These are phyloP conservation scores for Notocelia uddmanniana DNA, from an alignment of 2,888 invertebrate genomes.

Conservation along the genomic window DNA sequence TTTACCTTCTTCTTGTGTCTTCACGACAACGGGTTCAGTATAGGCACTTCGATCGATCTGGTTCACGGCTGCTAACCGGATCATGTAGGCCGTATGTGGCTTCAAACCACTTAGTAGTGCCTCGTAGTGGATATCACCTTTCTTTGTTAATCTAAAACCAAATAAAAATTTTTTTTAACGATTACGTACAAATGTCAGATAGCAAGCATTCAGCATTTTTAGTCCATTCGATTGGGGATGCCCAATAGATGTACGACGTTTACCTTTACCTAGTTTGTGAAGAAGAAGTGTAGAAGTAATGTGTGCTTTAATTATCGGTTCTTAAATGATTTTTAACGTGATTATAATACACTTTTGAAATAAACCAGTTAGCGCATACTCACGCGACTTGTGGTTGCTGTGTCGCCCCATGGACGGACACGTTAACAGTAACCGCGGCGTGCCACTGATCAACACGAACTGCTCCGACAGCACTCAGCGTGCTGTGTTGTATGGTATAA, in stretches of 20 bases:
- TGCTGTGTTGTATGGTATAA: conserved; percentile 90
- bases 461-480: conserved; percentile 70
- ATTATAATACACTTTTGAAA: not conserved
- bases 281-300: no score
- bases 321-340: not conserved
- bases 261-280: no score
- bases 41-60: conserved; percentile 92
- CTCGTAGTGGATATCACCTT: conserved; percentile 80
- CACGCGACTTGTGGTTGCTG: conserved; percentile 68
- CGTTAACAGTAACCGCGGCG: conserved; percentile 82
- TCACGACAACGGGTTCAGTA: conserved; percentile 91
- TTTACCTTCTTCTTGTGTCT: conserved; percentile 94
- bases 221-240: no score
- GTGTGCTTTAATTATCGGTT: no score
- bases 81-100: conserved; percentile 93
- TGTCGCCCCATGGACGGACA: conserved; percentile 78
- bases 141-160: conserved; percentile 70
- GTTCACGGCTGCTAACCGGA: conserved; percentile 93
- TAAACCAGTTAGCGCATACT: conserved; percentile 50
- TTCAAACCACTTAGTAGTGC: conserved; percentile 84
- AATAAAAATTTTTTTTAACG: not conserved
- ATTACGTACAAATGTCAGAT: no score
- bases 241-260: no score
- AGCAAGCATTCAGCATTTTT: no score
- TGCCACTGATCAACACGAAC: conserved; percentile 83